These are phyloP conservation scores for Corythornis vintsioides DNA, from an alignment of 2,113 vertebrate genomes.

Conservation along the genomic window DNA sequence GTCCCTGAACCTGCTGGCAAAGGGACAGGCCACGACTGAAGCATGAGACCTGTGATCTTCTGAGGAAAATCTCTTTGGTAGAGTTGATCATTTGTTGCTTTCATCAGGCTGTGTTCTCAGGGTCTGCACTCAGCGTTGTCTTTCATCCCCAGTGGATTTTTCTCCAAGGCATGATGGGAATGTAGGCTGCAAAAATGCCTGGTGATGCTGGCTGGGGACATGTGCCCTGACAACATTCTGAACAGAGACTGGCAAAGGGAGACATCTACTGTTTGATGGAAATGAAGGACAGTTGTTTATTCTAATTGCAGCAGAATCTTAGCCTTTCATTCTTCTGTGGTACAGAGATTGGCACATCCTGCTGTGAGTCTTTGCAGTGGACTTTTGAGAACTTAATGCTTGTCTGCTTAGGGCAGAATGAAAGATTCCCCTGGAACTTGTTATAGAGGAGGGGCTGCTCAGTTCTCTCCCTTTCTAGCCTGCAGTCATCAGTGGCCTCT, in stretches of 20 bases:
- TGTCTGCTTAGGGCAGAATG: background rate
- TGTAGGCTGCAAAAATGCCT: background rate
- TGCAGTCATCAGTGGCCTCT: background rate
- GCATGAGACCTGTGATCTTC: conserved; percentile 38
- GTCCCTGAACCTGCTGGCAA: conserved; percentile 38
- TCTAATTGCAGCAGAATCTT: background rate
- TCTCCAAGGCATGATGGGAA: background rate
- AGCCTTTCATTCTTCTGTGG: background rate
- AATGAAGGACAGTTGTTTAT: conserved; percentile 37
- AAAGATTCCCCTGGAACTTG: background rate
- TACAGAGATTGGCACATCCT: conserved; percentile 1
- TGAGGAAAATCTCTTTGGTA: conserved; percentile 43
- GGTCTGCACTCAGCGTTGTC: conserved; percentile 4
- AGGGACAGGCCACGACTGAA: background rate
- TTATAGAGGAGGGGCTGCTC: background rate
- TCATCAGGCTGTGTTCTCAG: conserved; percentile 12
- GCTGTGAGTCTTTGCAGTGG: conserved; percentile 21
- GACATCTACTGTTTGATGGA: conserved; percentile 24
- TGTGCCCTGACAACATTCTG: background rate
- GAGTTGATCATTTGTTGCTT: conserved; percentile 62
- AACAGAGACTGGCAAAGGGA: background rate
- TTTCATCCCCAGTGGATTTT: background rate
- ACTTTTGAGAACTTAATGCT: conserved; percentile 27
- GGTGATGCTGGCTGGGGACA: background rate
- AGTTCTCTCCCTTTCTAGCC: background rate